Percentiles rank a stretch among this genome's conserved stretches.
Conservation (phyloP, 2,888 invertebrate species). For the Micoletzkya japonica region DNA sequence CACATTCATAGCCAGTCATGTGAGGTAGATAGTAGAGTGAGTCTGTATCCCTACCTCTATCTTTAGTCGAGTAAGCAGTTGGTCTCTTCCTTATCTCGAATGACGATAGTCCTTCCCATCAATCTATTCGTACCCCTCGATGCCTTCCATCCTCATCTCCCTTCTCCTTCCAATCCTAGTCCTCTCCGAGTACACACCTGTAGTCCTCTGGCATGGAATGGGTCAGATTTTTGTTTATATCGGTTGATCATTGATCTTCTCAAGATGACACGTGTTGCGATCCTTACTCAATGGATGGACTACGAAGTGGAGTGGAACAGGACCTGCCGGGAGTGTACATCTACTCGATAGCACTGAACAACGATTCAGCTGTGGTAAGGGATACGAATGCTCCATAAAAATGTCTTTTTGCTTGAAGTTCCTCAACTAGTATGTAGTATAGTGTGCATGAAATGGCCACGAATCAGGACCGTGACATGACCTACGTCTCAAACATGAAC, state of each 20-base stretch:
- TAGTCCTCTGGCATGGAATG: conserved; percentile 94
- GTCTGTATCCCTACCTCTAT: no score
- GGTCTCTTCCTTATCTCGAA: no score
- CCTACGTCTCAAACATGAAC: conserved; percentile 68
- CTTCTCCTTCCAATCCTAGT: not conserved
- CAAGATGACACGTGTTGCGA: conserved; percentile 92
- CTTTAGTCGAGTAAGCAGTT: no score
- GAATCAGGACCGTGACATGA: conserved; percentile 66
- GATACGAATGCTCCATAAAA: conserved; percentile 28
- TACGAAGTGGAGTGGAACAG: conserved; percentile 76
- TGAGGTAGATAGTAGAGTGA: no score
- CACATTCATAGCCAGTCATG: no score
- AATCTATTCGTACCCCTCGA: no score
- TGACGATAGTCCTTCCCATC: no score
- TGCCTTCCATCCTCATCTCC: not conserved
- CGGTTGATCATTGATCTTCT: conserved; percentile 48
- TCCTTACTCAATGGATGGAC: conserved; percentile 81
- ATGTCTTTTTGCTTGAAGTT: no score
- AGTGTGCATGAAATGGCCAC: not conserved
- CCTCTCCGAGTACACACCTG: conserved; percentile 68
- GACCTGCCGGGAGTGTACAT: conserved; percentile 81
- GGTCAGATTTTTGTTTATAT: conserved; percentile 69
- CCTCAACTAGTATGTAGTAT: no score
- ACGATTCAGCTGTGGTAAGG: conserved; percentile 59
- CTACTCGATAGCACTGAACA: conserved; percentile 81